Base-by-base conservation (phyloP, 2,113 vertebrate species). In the Sorex araneus region DNA sequence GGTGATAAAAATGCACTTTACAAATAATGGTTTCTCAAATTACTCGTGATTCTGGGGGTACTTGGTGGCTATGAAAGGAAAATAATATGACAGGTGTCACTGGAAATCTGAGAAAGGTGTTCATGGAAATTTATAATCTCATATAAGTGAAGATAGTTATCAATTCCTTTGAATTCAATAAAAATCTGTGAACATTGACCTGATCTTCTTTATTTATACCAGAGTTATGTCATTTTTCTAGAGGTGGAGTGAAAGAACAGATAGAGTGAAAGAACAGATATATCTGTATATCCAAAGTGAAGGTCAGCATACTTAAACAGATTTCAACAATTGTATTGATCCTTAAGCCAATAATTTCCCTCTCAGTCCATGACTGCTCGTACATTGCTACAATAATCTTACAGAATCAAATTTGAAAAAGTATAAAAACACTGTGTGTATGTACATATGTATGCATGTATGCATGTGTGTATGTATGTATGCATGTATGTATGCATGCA, bases 11-110 rank as follows among this genome's bases (percentile, higher is more conserved):
- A 2, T 40, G 54, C n/a, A 76, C 92, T 43, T n/a, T 57, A 27
- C 57, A 74, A 91, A 77, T 21, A 32, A 11, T 34, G 15, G 5
- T 90, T 84, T 69, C 50, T 78, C 45, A 77, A 90, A 64, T 45
- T n/a, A 10, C 16, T 19, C 19, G 43, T 0, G 8, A 8, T 67
- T n/a, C 18, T 32, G 2, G 16, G 19, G 23, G 16, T 3, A 57
- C 1, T 57, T 19, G 19, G 10, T 30, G 8, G 11, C 34, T 82
- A 4, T n/a, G 1, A 21, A 54, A n/a, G 54, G 15, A 78, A 40
- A 66, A 80, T 75, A 2, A 13, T 40, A 28, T 57, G 15, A 12
- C 8, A 45, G 9, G 4, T 36, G 27, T 25, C 36, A 27, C 23
- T 16, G 23, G 30, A 66, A 34, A 88, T 11, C 2, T 77, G 63